Conservation (phyloP, 2,888 invertebrate species). For the Apotomis betuletana region DNA sequence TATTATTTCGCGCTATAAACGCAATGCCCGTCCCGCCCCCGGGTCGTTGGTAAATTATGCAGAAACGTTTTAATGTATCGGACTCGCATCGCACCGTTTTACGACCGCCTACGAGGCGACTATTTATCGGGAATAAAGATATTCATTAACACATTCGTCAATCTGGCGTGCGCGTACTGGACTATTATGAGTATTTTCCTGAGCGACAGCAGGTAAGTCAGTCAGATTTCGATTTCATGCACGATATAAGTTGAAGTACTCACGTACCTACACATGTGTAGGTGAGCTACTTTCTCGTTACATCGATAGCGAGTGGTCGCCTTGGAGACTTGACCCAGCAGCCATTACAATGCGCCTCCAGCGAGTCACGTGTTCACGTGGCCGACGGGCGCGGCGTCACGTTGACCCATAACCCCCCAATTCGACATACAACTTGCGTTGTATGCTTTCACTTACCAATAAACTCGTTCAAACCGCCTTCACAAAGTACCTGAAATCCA, state of each 20-base stretch:
- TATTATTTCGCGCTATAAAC: constrained; percentile 78
- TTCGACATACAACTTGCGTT: constrained; percentile 45
- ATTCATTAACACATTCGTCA: constrained; percentile 65
- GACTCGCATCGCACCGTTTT: constrained; percentile 65
- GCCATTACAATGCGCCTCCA: constrained; percentile 44
- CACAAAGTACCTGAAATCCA: constrained; percentile 62
- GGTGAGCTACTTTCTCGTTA: constrained; percentile 27
- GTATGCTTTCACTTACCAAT: constrained; percentile 65
- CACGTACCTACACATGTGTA: constrained; percentile 8
- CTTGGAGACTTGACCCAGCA: constrained; percentile 39
- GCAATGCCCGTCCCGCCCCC: constrained; percentile 55
- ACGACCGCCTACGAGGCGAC: constrained; percentile 64
- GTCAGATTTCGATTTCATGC: constrained; percentile 20
- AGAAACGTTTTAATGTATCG: constrained; percentile 69
- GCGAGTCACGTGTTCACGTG: constrained; percentile 63
- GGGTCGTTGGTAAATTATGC: constrained; percentile 65
- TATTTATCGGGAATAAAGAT: constrained; percentile 64
- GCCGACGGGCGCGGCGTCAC: constrained; percentile 50
- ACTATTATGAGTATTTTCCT: constrained; percentile 6
- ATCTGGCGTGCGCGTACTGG: constrained; percentile 47
- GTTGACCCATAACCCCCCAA: constrained; percentile 47
- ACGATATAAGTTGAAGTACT: background rate
- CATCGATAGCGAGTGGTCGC: constrained; percentile 32
- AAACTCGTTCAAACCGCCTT: constrained; percentile 61
- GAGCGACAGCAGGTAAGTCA: background rate